Base-by-base conservation (phyloP, 2,797 vertebrate species). In the Podargus strigoides region DNA sequence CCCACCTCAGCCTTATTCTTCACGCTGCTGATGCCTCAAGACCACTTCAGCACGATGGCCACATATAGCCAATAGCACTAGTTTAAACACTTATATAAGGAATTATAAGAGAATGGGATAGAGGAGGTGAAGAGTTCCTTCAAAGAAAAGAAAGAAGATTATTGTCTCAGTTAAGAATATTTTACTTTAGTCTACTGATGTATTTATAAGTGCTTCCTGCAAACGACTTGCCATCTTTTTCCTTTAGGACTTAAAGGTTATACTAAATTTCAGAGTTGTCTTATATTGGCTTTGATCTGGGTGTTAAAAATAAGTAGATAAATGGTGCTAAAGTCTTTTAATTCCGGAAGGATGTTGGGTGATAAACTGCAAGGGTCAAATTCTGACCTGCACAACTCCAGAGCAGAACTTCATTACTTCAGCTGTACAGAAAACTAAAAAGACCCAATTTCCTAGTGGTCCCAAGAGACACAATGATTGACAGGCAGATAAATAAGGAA, bases 291-390 rank as follows among this genome's bases (percentile, higher is more conserved):
- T 94, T 95, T 88, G 63, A 94, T 85, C 64, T 80, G 7, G 37
- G 37, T 70, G 64, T 82, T 94, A 91, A 95, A 96, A 89, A 94
- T 93, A 96, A 85, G 50, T 64, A 90, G 80, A 87, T 85, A 87
- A 95, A 95, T 84, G 67, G 56, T 66, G 39, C 22, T 85, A 18
- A 89, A 88, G 23, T 32, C 10, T 59, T 84, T 89, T 62, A 63
- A 72, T 69, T 92, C 64, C 1, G 2, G 82, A 93, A 94, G 68
- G 83, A 93, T 81, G 80, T 49, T 69, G 80, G 77, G 12, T 87
- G 83, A 95, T 79, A 94, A 91, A 96, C 68, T 81, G 80, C 26
- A 90, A 92, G n/a, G 81, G 84, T 97, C 83, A 89, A 60, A 85
- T 58, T 93, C 68, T 83, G 84, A 92, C 81, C 88, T 64, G 42